Evolutionary conservation across 2,113 vertebrate species (phyloP).

Genomic region (Triplophysa rosa): DNA sequence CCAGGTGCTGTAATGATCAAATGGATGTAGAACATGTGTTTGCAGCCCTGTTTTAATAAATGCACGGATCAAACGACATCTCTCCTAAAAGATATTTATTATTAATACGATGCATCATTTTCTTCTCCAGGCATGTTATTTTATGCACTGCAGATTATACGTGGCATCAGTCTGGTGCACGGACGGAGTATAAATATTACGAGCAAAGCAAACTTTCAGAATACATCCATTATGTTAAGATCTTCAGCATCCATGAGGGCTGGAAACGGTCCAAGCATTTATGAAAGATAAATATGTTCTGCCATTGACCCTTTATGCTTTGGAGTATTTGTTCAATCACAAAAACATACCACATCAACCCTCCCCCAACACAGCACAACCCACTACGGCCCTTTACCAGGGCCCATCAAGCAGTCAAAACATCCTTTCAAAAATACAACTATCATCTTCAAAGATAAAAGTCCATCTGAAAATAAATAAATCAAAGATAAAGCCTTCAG

Average conservation of each 20-base stretch:
- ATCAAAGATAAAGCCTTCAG: constrained; percentile 53
- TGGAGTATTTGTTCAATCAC: constrained; percentile 46
- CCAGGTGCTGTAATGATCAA: background rate
- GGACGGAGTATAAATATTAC: constrained; percentile 27
- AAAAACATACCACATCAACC: constrained; percentile 46
- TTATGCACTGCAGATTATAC: background rate
- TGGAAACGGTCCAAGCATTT: constrained; percentile 35
- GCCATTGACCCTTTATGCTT: constrained; percentile 35
- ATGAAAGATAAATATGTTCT: constrained; percentile 41
- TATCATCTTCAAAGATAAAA: constrained; percentile 50
- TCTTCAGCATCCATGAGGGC: constrained; percentile 26
- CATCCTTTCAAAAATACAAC: constrained; percentile 50
- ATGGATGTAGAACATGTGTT: background rate
- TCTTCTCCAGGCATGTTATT: background rate
- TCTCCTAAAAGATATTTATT: background rate
- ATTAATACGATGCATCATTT: background rate
- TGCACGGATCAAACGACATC: too few relatives aligned
- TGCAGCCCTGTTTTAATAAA: too few relatives aligned
- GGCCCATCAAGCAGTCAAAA: constrained; percentile 45
- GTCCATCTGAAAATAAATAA: constrained; percentile 42
- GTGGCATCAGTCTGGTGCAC: background rate
- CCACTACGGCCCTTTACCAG: constrained; percentile 4
- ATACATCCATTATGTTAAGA: constrained; percentile 19
- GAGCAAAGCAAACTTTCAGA: constrained; percentile 24
- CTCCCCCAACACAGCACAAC: constrained; percentile 11